Conservation (phyloP, 2,888 invertebrate species). For the Pterostichus madidus region DNA sequence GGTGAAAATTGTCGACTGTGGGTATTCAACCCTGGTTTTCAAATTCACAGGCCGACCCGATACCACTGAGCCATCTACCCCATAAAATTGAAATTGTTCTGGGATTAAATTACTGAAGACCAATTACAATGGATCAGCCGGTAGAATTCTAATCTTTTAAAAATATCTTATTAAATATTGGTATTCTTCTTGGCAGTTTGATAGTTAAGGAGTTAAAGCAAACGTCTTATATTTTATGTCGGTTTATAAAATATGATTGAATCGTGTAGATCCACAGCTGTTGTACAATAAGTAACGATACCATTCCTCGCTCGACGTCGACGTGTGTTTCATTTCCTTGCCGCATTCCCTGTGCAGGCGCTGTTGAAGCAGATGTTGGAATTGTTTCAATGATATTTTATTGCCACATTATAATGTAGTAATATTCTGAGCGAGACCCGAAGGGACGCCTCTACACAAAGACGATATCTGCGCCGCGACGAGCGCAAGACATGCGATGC, state of each 20-base stretch:
- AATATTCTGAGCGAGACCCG: slow-evolving; percentile 17
- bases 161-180: background rate
- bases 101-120: too few relatives aligned
- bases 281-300: background rate
- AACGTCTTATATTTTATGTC: slow-evolving; percentile 8
- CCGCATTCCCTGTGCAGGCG: too few relatives aligned
- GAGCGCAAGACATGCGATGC: background rate
- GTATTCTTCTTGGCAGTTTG: background rate
- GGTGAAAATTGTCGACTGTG: too few relatives aligned
- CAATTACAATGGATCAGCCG: too few relatives aligned
- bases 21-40: too few relatives aligned
- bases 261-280: slow-evolving; percentile 6
- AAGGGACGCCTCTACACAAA: slow-evolving; percentile 16
- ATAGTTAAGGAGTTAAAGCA: too few relatives aligned
- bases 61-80: too few relatives aligned
- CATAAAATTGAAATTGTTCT: too few relatives aligned
- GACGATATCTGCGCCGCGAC: slow-evolving; percentile 19
- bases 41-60: too few relatives aligned
- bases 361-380: slow-evolving; percentile 17
- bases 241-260: slow-evolving; percentile 1
- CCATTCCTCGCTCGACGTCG: slow-evolving; percentile 6
- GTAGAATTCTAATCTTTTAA: too few relatives aligned
- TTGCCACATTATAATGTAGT: slow-evolving; percentile 54
- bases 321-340: too few relatives aligned
- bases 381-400: slow-evolving; percentile 54